Base-by-base conservation (phyloP, 2,113 vertebrate species). In the Pavo muticus region DNA sequence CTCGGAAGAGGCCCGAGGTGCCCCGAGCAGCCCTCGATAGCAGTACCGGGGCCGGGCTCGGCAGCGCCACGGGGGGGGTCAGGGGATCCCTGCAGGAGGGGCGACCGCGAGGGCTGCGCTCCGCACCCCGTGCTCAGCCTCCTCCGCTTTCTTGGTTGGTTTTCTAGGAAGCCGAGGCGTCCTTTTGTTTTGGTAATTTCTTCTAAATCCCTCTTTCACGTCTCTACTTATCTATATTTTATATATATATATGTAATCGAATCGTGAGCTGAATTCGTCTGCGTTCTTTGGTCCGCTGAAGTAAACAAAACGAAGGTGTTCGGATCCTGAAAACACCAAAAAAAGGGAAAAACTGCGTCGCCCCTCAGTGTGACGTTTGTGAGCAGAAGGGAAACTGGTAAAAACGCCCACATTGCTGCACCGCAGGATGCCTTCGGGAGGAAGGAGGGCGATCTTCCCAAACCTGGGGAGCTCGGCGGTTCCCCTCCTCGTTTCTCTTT, bases 401-500 rank as follows among this genome's bases (percentile, higher is more conserved):
- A 78, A 94, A 95, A 77, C 18, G 24, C 60, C 39, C 35, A 9
- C 1, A 4, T 16, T 39, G 13, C 35, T 42, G 12, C 30, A 12
- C 2, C 24, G 10, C 52, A 24, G 56, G 20, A 52, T 25, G 20
- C 32, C 16, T 75, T 52, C 4, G n/a, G 37, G 77, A 80, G 50
- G 68, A 85, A 74, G 65, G 82, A 67, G 68, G 76, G 67, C 50
- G 37, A 92, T 79, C 48, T 29, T 40, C 23, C 65, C 44, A 90
- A 69, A 85, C n/a, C 56, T 42, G 50, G 71, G 73, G 90, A 64
- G 27, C 76, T 80, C 48, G 35, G 32, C 44, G 4, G 24, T 67
- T 85, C 45, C 73, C n/a, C 63, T 84, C 23, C 60, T 85, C 50
- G 64, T 88, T 93, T 88, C 76, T 93, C 81, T 76, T 56, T 57